Conservation (phyloP, 1,140 invertebrate genomes). For the Copidosoma floridanum region DNA sequence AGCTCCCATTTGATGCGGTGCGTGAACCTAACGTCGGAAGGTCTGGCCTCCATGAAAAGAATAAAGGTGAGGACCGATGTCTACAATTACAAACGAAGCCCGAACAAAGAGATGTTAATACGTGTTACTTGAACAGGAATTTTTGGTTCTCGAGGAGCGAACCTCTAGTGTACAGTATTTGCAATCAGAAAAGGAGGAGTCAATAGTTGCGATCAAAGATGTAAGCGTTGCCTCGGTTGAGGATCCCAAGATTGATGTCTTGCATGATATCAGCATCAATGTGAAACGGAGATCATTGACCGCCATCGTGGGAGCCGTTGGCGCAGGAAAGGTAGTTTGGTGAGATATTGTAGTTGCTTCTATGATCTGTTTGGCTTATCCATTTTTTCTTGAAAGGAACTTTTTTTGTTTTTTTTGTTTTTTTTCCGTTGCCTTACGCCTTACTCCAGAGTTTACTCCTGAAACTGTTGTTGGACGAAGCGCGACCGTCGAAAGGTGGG, state of each 20-base stretch:
- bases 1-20: constrained; percentile 71
- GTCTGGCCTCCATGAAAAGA: constrained; percentile 64
- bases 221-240: not conserved
- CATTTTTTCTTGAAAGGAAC: not conserved
- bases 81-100: too few species aligned
- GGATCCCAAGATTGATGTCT: too few species aligned
- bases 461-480: constrained; percentile 70
- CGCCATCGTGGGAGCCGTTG: constrained; percentile 80
- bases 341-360: not conserved
- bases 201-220: not conserved
- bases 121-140: constrained; percentile 7
- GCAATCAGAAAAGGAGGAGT: not conserved
- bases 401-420: not conserved
- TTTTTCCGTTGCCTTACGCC: too few species aligned
- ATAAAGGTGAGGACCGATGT: constrained; percentile 63
- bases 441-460: constrained; percentile 73
- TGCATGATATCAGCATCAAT: constrained; percentile 65
- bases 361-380: not conserved
- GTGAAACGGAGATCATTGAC: constrained; percentile 68
- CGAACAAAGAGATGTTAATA: too few species aligned
- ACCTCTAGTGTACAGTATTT: not conserved
- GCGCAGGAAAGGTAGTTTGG: constrained; percentile 71
- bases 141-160: constrained; percentile 11
- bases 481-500: constrained; percentile 63
- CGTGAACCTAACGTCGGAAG: constrained; percentile 60